Evolutionary conservation across 1,140 invertebrate species (phyloP), one percentile per base, ranked within the genome.

Genomic region (Platorchestia sp.): DNA sequence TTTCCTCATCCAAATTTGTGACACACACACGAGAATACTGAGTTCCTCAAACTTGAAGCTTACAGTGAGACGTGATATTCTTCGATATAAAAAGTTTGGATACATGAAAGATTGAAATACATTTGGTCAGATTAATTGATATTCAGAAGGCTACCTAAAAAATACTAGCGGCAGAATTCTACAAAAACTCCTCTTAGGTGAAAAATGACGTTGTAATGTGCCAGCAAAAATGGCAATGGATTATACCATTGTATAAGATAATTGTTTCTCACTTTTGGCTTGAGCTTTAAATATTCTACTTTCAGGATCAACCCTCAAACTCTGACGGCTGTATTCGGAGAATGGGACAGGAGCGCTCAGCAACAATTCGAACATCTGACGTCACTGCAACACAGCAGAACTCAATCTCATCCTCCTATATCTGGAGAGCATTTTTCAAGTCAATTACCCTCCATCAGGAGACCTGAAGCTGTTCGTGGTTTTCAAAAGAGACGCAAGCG

Each of bases 261-360:
- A 6, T 51, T 75, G 27, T 36, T 75, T 75, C 27, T 75, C 59
- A 75, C 36, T 75, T 27, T 19, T 27, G 36, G 59, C 36, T 75
- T 75, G 10, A 75, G 14, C 3, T 36, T 75, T 10, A 36, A 75
- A 75, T 75, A 75, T 42, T 89, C 0, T 36, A 42, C 3, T 45
- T 93, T 42, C 91, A 93, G 91, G 40, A 16, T 7, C 44, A 27
- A 36, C 43, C 91, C 91, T 45, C 19, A 47, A 19, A 45, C 91
- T 10, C 91, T 93, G 91, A 10, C 47, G 45, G 91, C 91, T 45
- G 91, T 93, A 6, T 27, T 10, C 43, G 91, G 91, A n/a, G 91
- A 93, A 40, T 93, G 91, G 91, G 91, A 93, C 91, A 45, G 91
- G 42, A 89, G 10, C 41, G n/a, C 87, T 41, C 41, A 89, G 41